A percentile compares a stretch with the other conserved stretches of the same genome.
Evolutionary conservation across 2,797 vertebrate species (phyloP).

Genomic region (Pantherophis vulpinus): DNA sequence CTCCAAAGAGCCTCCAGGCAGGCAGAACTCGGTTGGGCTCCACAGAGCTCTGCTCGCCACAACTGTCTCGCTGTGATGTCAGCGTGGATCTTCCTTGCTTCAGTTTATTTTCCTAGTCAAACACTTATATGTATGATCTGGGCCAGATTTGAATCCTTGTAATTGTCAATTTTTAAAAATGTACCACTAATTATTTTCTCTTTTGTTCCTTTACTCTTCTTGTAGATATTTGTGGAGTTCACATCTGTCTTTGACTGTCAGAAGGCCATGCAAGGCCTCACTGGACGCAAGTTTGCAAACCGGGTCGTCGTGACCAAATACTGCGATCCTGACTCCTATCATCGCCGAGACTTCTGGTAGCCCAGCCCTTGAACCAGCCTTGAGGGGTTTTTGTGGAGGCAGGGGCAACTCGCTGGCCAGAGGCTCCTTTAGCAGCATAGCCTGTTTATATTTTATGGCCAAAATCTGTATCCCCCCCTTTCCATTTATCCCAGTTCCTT

Average conservation of each 20-base stretch:
- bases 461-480: constrained; percentile 50
- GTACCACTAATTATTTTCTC: neutral
- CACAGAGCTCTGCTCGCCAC: no score
- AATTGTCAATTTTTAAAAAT: neutral
- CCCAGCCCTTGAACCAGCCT: constrained; percentile 41
- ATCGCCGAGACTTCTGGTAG: constrained; percentile 94
- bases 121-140: neutral
- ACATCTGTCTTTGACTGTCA: constrained; percentile 93
- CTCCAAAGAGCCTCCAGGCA: no score
- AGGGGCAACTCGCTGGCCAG: constrained; percentile 28
- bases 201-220: neutral
- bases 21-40: no score
- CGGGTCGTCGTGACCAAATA: constrained; percentile 96
- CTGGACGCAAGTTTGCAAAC: constrained; percentile 93
- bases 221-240: constrained; percentile 92
- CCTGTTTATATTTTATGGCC: constrained; percentile 70
- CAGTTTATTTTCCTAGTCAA: neutral
- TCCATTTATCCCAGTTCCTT: constrained; percentile 40
- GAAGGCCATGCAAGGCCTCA: constrained; percentile 95
- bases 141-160: neutral
- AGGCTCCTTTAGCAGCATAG: constrained; percentile 51
- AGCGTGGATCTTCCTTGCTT: neutral
- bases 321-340: constrained; percentile 93
- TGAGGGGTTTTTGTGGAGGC: neutral
- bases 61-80: no score